Evolutionary conservation across 2,797 vertebrate species (phyloP).

Genomic region (Botia kubotai): DNA sequence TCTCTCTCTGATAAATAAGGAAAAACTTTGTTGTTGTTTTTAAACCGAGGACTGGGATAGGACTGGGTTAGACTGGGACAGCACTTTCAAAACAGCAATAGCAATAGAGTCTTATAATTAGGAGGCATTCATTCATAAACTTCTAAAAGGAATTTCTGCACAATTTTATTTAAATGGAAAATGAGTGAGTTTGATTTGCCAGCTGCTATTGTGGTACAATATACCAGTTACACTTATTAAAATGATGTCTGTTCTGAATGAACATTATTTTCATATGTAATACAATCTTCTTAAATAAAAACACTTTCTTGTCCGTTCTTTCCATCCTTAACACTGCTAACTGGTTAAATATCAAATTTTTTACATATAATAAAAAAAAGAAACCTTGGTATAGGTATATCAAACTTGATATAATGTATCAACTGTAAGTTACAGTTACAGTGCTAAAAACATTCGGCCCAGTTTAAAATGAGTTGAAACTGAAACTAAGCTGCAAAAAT

Average conservation of each 20-base stretch:
- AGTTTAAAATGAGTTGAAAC: background rate
- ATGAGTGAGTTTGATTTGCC: background rate
- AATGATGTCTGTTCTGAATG: background rate
- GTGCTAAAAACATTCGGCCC: background rate
- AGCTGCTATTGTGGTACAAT: slow-evolving; percentile 1
- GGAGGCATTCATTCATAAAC: background rate
- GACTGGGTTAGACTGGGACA: background rate
- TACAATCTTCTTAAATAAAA: slow-evolving; percentile 5
- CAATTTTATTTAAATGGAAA: slow-evolving; percentile 19
- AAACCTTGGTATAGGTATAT: no score
- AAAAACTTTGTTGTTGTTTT: background rate
- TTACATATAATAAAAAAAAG: no score
- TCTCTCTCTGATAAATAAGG: background rate
- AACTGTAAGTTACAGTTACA: background rate
- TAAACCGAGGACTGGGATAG: background rate
- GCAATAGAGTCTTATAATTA: background rate
- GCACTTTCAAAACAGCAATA: background rate
- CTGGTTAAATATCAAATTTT: background rate
- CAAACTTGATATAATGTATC: background rate
- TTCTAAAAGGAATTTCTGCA: slow-evolving; percentile 11
- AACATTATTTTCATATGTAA: slow-evolving; percentile 1
- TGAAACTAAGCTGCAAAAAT: background rate
- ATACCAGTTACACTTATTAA: background rate
- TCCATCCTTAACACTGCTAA: background rate
- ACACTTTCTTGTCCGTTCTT: background rate